Percentiles rank a stretch among this genome's conserved stretches.
phyloP scores from a whole-genome alignment of 2,888 invertebrate genomes.

The Neria commutata region DNA sequence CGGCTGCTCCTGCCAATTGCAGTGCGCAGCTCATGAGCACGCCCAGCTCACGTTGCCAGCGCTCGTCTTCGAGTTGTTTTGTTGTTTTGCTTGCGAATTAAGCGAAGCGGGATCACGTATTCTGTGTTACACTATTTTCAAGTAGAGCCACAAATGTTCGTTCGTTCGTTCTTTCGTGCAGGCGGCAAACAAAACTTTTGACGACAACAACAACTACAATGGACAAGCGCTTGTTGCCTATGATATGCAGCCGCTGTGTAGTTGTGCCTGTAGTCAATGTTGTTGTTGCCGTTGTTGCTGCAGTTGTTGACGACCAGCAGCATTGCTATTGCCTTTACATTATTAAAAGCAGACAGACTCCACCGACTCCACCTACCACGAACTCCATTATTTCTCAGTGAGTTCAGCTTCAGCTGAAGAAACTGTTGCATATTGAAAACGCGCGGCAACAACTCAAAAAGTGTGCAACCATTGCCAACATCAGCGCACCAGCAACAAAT shows the following conservation, averaged over 20 bases:
- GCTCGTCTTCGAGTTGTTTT: background rate
- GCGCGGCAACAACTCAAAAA: background rate
- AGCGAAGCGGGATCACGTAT: slow-evolving; percentile 54
- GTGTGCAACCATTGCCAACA: background rate
- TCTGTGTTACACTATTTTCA: slow-evolving; percentile 62
- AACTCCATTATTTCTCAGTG: background rate
- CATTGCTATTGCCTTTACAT: background rate
- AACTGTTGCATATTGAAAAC: slow-evolving; percentile 5
- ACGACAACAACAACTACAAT: slow-evolving; percentile 24
- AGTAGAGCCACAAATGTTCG: slow-evolving; percentile 46
- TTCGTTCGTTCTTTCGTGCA: no score
- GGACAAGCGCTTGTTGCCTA: no score
- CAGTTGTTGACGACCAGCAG: no score
- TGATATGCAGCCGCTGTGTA: slow-evolving; percentile 13
- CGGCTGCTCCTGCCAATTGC: no score
- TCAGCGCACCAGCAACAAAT: background rate
- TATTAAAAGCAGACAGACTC: background rate
- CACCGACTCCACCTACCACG: background rate
- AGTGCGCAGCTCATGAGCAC: no score
- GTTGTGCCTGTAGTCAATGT: slow-evolving; percentile 18
- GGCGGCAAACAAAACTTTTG: slow-evolving; percentile 33
- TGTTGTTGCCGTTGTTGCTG: slow-evolving; percentile 21
- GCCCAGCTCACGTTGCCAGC: slow-evolving; percentile 4
- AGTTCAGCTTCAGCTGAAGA: background rate
- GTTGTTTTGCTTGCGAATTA: no score